Base-by-base conservation (phyloP, 2,113 vertebrate genomes). In the Nanger granti region DNA sequence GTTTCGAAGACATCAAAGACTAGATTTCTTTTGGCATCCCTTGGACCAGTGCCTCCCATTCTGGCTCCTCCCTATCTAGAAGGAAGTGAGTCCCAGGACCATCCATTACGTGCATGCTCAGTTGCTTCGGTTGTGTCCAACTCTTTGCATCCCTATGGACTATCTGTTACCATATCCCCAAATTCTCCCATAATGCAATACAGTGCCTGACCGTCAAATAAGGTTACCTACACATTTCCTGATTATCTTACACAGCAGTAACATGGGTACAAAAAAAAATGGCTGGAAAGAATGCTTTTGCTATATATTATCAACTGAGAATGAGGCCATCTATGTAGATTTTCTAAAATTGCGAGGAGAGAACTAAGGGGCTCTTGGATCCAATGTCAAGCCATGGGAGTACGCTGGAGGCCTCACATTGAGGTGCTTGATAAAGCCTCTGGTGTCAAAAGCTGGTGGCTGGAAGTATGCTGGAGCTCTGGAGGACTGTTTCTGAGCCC, bases 81-180 rank as follows among this genome's bases (percentile, higher is more conserved):
- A 84, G 34, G 82, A 96, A 83, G 29, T 92, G 37, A 29, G 18
- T 69, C 37, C 87, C 57, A 8, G 57, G 20, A 44, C 44, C 47
- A 57, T 47, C 84, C 41, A 34, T 69, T 69, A 20, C 4, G 0
- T 69, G 17, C 34, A 73, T 11, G n/a, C 20, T 37, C n/a, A 76
- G 69, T 76, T 1, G 0, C 37, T 76, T 41, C 20, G 7, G n/a
- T 3, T 3, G 3, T 76, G 10, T 26, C 37, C 0, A 5, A 26
- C 37, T 76, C 22, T 76, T 41, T 76, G 37, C 20, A 41, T 24
- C 69, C 69, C 69, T 76, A 7, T 41, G 62, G 22, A 52, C 37
- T 47, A 47, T 57, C 87, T 49, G 15, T 76, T 89, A 26, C 11
- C 11, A 22, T 24, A 28, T 49, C 47, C 55, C 54, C 37, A 49